A percentile compares a stretch with the other conserved stretches of the same genome.
These are phyloP conservation scores for Larimichthys crocea DNA, from an alignment of 2,113 vertebrate genomes.

Conservation along the genomic window DNA sequence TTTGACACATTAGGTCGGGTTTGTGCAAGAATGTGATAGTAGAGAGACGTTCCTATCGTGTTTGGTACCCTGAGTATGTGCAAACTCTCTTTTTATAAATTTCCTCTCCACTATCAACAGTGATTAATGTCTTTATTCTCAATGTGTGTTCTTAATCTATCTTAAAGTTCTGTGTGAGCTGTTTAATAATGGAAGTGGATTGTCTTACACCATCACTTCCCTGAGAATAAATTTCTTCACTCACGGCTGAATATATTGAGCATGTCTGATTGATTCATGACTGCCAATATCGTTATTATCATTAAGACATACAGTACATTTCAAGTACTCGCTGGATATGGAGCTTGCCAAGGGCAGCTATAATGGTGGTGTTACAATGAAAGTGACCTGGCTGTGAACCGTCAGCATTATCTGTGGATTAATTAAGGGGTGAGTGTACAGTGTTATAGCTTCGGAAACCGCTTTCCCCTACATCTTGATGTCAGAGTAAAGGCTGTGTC, in stretches of 20 bases:
- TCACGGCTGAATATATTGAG: conserved; percentile 54
- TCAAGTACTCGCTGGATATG: conserved; percentile 42
- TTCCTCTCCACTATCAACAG: conserved; percentile 22
- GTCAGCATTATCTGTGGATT: conserved; percentile 67
- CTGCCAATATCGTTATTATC: conserved; percentile 56
- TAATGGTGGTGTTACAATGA: conserved; percentile 46
- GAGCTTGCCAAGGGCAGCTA: conserved; percentile 66
- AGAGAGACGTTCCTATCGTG: conserved; percentile 2
- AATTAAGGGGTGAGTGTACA: conserved; percentile 42
- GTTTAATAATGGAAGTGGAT: conserved; percentile 52
- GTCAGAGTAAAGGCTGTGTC: background rate
- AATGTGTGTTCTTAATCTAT: conserved; percentile 40
- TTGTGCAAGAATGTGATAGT: conserved; percentile 1
- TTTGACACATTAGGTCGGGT: conserved; percentile 17
- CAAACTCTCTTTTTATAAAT: conserved; percentile 35
- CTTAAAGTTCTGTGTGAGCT: conserved; percentile 39
- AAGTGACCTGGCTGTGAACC: conserved; percentile 68
- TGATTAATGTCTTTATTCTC: conserved; percentile 48
- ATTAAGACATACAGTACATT: conserved; percentile 58
- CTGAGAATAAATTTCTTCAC: conserved; percentile 43
- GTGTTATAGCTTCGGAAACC: background rate
- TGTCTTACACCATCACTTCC: conserved; percentile 31
- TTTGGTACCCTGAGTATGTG: conserved; percentile 17
- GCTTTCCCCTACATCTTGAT: background rate
- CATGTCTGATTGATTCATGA: conserved; percentile 69